phyloP scores from a whole-genome alignment of 2,113 vertebrate species.

The Gasterosteus aculeatus region DNA sequence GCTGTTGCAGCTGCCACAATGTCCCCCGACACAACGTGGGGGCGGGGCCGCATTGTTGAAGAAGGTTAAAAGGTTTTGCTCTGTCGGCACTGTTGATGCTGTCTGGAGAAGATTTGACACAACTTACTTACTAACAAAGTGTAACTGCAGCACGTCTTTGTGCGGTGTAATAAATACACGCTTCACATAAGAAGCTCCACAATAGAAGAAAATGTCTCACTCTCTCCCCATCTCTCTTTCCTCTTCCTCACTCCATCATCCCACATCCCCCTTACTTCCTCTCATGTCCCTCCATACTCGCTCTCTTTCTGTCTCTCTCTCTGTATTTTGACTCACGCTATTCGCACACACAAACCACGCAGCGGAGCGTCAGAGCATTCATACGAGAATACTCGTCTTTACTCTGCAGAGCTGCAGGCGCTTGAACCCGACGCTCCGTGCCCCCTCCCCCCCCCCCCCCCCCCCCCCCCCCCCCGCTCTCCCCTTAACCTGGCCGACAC shows the following conservation, averaged over 20 bases:
- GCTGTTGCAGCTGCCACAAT: too few species aligned
- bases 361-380: constrained; percentile 9
- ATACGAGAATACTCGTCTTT: constrained; percentile 44
- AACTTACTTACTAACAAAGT: not conserved
- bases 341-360: not conserved
- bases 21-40: too few species aligned
- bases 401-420: constrained; percentile 28
- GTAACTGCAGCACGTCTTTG: not conserved
- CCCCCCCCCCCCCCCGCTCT: not conserved
- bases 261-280: constrained; percentile 43
- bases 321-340: constrained; percentile 51
- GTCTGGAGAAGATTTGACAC: not conserved
- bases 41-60: too few species aligned
- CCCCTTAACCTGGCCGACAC: constrained; percentile 29
- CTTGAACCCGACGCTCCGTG: constrained; percentile 24
- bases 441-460: constrained; percentile 9
- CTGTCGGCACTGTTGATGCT: not conserved
- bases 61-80: too few species aligned
- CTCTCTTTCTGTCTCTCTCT: constrained; percentile 30
- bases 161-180: not conserved
- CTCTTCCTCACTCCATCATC: constrained; percentile 1
- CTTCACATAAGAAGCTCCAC: not conserved
- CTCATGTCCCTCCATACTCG: constrained; percentile 31
- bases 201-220: not conserved
- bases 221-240: not conserved